Conservation (phyloP, 1,140 invertebrate species). For the Trichonephila clavipes region DNA sequence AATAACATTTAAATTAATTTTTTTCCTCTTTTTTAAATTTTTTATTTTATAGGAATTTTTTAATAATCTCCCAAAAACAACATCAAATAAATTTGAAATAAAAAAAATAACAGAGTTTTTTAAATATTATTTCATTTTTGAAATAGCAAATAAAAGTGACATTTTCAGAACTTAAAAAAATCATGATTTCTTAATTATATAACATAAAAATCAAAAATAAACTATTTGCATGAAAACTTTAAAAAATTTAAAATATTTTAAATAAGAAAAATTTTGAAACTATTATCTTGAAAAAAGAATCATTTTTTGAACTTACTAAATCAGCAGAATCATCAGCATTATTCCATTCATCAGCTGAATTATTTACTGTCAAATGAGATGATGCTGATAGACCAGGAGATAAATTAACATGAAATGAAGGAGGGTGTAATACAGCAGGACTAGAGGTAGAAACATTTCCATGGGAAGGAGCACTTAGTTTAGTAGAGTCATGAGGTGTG, state of each 20-base stretch:
- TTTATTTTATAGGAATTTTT: too few relatives aligned
- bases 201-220: too few relatives aligned
- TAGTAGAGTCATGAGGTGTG: not conserved
- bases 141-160: too few relatives aligned
- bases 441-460: slow-evolving; percentile 52
- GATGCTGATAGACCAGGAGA: slow-evolving; percentile 47
- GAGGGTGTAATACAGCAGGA: slow-evolving; percentile 64
- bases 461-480: not conserved
- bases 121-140: too few relatives aligned
- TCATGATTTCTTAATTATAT: too few relatives aligned
- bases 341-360: slow-evolving; percentile 60
- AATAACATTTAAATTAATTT: too few relatives aligned
- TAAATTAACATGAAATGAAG: slow-evolving; percentile 49
- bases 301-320: not conserved
- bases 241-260: not conserved
- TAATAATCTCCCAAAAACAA: too few relatives aligned
- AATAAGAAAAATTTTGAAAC: not conserved
- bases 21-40: too few relatives aligned
- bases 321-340: slow-evolving; percentile 62
- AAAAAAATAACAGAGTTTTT: too few relatives aligned
- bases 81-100: too few relatives aligned
- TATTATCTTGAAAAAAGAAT: not conserved
- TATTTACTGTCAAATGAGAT: slow-evolving; percentile 60
- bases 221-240: too few relatives aligned
- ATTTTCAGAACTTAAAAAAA: too few relatives aligned